Base-by-base conservation (phyloP, 2,888 invertebrate species). In the Sinopyrophorus schimmeli region DNA sequence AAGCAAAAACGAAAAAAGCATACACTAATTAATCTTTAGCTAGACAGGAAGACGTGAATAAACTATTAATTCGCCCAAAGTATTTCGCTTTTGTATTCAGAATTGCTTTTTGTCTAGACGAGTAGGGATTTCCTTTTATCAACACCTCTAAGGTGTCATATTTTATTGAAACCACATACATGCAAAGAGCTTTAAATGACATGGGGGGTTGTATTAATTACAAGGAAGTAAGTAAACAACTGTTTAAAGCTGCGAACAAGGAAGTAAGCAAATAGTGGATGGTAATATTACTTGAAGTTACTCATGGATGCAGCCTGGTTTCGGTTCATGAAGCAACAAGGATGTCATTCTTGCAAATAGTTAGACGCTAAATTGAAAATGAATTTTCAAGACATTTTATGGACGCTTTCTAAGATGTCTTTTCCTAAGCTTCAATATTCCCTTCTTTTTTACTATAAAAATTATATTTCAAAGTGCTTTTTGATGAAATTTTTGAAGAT, bases 251-350 rank as follows among this genome's bases (percentile, higher is more conserved):
- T 35, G 11, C 35, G 3, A 35, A 35, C 21, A 24, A 35, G 35
- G 35, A 35, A 35, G 7, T 35, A 24, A 16, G n/a, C n/a, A n/a
- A n/a, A 15, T 15, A n/a, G 35, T 35, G 15, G 35, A n/a, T 27
- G 10, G 30, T 23, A 31, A 21, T 18, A 30, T 15, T 27, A 30
- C 31, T 21, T 17, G 23, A 14, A 23, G 9, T 39, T 39, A 27
- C 38, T 39, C 16, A 39, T 26, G 38, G 27, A 17, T 39, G 16
- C 24, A 12, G 14, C 14, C 5, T 7, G n/a, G 31, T 30, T 23
- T 20, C 9, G 31, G 41, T 41, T 30, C 41, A 41, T 31, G 31
- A 12, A 40, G 30, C 39, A 23, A 21, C 28, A 41, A 41, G 41
- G 23, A 14, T 23, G 30, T 24, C 31, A 16, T 16, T 4, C n/a